These are phyloP conservation scores for Oscheius myriophilus DNA, from an alignment of 2,888 invertebrate genomes.

Conservation along the genomic window DNA sequence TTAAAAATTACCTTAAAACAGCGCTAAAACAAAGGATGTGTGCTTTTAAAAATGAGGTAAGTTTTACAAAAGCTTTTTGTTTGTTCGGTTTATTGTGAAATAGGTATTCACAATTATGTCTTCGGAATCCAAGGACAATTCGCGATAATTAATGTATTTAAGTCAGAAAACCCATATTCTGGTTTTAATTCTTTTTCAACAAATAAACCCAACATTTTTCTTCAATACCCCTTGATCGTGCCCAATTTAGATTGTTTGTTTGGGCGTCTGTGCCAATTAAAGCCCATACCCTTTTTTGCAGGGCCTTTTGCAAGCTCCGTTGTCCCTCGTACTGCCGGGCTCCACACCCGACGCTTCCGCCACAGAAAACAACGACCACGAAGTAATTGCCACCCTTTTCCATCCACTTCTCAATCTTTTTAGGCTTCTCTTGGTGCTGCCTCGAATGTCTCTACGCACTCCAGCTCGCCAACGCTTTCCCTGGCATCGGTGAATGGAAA, in stretches of 20 bases:
- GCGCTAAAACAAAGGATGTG: no score
- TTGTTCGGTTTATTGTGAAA: no score
- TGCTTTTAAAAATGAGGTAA: no score
- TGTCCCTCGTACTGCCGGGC: conserved; percentile 22
- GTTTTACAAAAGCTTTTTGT: no score
- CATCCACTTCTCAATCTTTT: neutral
- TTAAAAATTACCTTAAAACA: no score
- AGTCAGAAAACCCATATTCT: no score
- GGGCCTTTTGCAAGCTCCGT: conserved; percentile 8
- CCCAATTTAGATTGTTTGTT: conserved; percentile 1
- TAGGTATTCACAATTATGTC: no score
- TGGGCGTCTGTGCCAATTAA: neutral
- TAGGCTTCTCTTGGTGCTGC: conserved; percentile 29
- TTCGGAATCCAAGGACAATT: no score
- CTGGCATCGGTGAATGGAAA: conserved; percentile 10
- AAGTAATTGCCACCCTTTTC: conserved; percentile 1
- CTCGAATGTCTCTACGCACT: conserved; percentile 27
- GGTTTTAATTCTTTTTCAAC: no score
- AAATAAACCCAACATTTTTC: no score
- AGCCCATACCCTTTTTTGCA: conserved; percentile 10
- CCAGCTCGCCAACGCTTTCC: conserved; percentile 29
- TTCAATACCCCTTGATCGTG: neutral
- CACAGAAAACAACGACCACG: conserved; percentile 24
- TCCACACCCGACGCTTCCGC: conserved; percentile 17
- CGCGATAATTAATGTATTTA: no score